Conservation (phyloP, 2,888 invertebrate genomes). For the Schrankia costaestrigalis region DNA sequence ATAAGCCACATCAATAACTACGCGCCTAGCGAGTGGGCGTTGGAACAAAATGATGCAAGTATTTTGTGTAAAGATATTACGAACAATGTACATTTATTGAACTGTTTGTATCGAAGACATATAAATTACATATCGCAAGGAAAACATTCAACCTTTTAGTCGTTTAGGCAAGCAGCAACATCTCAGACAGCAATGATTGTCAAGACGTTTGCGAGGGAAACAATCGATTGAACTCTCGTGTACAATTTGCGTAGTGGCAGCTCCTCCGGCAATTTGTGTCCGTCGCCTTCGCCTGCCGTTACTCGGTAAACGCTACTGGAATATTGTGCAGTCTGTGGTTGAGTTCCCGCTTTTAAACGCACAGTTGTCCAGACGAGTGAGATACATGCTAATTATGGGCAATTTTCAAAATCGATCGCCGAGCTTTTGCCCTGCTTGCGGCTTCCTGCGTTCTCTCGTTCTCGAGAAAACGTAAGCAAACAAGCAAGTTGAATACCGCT, state of each 20-base stretch:
- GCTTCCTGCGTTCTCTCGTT: conserved; percentile 69
- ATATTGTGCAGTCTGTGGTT: conserved; percentile 73
- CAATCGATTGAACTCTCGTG: conserved; percentile 57
- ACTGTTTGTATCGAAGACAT: conserved; percentile 24
- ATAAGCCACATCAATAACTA: conserved; percentile 38
- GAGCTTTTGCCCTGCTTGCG: conserved; percentile 69
- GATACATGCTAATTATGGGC: conserved; percentile 78
- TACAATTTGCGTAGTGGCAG: conserved; percentile 75
- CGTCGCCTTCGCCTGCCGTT: conserved; percentile 74
- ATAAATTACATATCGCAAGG: conserved; percentile 8
- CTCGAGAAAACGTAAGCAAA: conserved; percentile 52
- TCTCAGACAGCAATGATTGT: conserved; percentile 22
- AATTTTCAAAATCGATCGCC: conserved; percentile 79
- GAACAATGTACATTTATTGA: conserved; percentile 4
- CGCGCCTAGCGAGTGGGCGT: conserved; percentile 32
- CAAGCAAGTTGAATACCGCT: conserved; percentile 34
- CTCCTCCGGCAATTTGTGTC: conserved; percentile 75
- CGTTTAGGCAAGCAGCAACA: conserved; percentile 11
- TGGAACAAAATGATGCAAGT: conserved; percentile 25
- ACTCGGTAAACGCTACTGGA: conserved; percentile 78
- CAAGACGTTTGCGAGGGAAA: conserved; percentile 43
- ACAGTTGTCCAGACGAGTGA: conserved; percentile 68
- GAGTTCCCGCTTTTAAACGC: conserved; percentile 70
- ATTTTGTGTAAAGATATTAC: conserved; percentile 28
- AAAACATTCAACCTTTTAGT: conserved; percentile 12